Percentiles rank a stretch among this genome's conserved stretches.
phyloP scores from a whole-genome alignment of 2,113 vertebrate species.

The Carlito syrichta region DNA sequence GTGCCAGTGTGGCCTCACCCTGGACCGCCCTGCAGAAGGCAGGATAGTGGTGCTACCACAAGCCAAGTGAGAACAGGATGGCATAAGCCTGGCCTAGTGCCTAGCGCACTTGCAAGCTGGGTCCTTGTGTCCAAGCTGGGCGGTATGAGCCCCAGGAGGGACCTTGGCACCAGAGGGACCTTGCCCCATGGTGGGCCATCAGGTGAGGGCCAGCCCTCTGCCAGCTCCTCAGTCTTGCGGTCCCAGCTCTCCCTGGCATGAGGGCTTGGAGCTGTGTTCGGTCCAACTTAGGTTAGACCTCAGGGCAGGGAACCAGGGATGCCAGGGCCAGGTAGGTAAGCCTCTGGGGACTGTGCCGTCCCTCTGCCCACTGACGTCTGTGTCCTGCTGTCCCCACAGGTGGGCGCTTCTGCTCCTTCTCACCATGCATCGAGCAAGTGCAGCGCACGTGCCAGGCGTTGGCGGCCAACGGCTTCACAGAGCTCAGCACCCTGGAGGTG shows the following conservation, averaged over 20 bases:
- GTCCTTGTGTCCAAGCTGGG: not conserved
- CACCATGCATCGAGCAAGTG: conserved; percentile 97
- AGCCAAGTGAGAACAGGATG: not conserved
- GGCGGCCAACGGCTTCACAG: conserved; percentile 87
- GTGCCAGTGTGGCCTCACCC: not conserved
- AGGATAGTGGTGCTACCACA: not conserved
- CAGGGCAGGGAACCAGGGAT: not conserved
- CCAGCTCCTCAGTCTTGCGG: not conserved
- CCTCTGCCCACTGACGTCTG: not conserved
- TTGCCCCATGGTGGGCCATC: not conserved
- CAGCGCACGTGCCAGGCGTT: conserved; percentile 92
- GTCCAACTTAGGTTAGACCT: not conserved
- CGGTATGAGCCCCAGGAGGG: not conserved
- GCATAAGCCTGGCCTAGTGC: too few species aligned
- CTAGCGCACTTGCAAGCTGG: too few species aligned
- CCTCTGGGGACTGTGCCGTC: accelerated
- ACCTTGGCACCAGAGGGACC: not conserved
- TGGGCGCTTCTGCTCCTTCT: conserved; percentile 96
- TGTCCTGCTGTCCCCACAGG: conserved; percentile 82
- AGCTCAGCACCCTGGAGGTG: conserved; percentile 94
- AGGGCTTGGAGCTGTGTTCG: not conserved
- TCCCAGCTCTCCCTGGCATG: not conserved
- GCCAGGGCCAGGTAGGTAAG: not conserved
- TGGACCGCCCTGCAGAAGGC: not conserved
- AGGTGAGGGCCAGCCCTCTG: too few species aligned